These are phyloP conservation scores for Peromyscus nudipes DNA, from an alignment of 2,797 vertebrate genomes.

Conservation along the genomic window DNA sequence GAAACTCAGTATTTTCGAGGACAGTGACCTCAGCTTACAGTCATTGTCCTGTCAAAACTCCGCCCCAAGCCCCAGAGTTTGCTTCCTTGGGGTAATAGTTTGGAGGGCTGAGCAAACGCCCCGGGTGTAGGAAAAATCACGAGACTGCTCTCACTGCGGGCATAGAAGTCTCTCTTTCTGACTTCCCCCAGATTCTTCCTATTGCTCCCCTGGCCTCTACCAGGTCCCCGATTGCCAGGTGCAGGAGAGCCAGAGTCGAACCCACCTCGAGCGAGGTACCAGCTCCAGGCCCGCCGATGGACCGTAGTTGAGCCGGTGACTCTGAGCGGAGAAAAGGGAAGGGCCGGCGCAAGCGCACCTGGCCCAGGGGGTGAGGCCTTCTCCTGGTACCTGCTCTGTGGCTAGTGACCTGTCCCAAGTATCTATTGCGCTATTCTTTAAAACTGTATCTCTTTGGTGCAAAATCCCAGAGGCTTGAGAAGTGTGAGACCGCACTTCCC, in stretches of 20 bases:
- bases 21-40: not conserved
- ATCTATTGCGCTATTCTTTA: not conserved
- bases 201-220: not conserved
- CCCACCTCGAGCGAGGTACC: no score
- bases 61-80: not conserved
- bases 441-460: not conserved
- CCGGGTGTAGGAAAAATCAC: not conserved
- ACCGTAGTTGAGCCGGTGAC: fast-evolving
- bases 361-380: slow-evolving; percentile 79
- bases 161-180: not conserved
- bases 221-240: not conserved
- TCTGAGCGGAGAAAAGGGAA: slow-evolving; percentile 13
- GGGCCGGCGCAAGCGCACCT: slow-evolving; percentile 50
- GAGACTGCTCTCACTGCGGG: fast-evolving
- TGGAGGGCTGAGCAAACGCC: not conserved
- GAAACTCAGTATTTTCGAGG: not conserved
- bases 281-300: fast-evolving
- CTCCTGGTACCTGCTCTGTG: slow-evolving; percentile 83
- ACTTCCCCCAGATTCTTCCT: fast-evolving
- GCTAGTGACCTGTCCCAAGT: slow-evolving; percentile 86
- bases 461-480: not conserved
- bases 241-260: not conserved
- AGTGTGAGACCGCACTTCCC: not conserved
- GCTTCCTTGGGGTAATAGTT: not conserved
- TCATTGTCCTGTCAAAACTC: not conserved